Conservation (phyloP, 2,888 invertebrate species). For the Eurytoma californica region DNA sequence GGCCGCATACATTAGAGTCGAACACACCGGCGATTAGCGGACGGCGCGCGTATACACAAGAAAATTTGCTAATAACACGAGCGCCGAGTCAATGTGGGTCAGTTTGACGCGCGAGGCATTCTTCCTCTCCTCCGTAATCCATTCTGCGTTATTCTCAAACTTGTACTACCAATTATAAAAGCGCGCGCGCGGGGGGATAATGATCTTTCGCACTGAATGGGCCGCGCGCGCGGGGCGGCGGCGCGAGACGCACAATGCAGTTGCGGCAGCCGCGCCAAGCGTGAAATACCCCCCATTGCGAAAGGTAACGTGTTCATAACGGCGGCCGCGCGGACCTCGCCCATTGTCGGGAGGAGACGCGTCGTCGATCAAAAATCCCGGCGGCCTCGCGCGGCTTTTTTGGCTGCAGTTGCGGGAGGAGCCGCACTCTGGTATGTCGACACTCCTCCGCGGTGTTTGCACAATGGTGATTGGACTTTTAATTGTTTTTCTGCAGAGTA, state of each 20-base stretch:
- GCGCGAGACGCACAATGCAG: conserved; percentile 43
- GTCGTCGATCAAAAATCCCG: conserved; percentile 30
- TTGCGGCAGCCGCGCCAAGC: conserved; percentile 11
- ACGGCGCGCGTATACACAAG: too few relatives aligned
- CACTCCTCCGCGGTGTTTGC: too few relatives aligned
- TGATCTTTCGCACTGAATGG: conserved; percentile 50
- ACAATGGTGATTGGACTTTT: too few relatives aligned
- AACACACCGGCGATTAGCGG: neutral
- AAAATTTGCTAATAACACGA: conserved; percentile 10
- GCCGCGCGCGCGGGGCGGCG: conserved; percentile 28
- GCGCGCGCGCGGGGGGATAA: conserved; percentile 30
- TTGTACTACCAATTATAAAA: conserved; percentile 48
- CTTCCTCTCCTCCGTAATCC: conserved; percentile 12
- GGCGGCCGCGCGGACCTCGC: conserved; percentile 38
- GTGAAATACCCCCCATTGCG: conserved; percentile 42
- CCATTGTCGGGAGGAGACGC: conserved; percentile 35
- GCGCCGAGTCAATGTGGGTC: conserved; percentile 16
- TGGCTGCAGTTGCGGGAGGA: too few relatives aligned
- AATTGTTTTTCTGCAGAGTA: too few relatives aligned
- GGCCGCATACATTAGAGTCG: neutral
- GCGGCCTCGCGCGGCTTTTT: too few relatives aligned
- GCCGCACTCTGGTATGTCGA: too few relatives aligned
- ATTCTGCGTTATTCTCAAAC: conserved; percentile 25
- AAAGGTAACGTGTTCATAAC: conserved; percentile 42
- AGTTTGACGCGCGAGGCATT: conserved; percentile 1